Conservation (phyloP, 2,113 vertebrate species). For the Chiloscyllium plagiosum region DNA sequence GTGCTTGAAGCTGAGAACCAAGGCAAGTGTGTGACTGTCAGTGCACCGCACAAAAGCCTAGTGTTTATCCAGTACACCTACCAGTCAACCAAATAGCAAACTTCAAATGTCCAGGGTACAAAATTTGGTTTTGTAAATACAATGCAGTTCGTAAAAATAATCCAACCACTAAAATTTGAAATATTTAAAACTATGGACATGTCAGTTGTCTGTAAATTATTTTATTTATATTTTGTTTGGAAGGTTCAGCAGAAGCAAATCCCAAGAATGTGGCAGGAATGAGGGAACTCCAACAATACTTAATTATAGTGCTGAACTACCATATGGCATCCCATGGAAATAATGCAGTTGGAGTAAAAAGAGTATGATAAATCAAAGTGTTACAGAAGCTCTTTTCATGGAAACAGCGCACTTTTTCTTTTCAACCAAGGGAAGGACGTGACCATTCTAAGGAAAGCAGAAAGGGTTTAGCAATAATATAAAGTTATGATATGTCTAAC, state of each 20-base stretch:
- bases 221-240: conserved; percentile 24
- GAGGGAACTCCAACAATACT: background rate
- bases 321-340: background rate
- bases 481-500: background rate
- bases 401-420: background rate
- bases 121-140: background rate
- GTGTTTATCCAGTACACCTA: background rate
- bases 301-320: background rate
- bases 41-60: background rate
- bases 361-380: background rate
- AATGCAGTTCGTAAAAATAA: conserved; percentile 9
- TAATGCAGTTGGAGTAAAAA: conserved; percentile 22
- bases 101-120: background rate
- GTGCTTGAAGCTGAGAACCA: background rate
- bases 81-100: background rate
- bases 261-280: conserved; percentile 1
- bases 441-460: conserved; percentile 8
- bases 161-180: conserved; percentile 15
- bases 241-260: background rate
- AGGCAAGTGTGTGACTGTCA: background rate
- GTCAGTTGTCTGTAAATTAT: background rate
- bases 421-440: background rate
- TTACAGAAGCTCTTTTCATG: conserved; percentile 7
- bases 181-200: background rate
- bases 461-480: background rate